Conservation (phyloP, 2,113 vertebrate genomes). For the Chloebia gouldiae region DNA sequence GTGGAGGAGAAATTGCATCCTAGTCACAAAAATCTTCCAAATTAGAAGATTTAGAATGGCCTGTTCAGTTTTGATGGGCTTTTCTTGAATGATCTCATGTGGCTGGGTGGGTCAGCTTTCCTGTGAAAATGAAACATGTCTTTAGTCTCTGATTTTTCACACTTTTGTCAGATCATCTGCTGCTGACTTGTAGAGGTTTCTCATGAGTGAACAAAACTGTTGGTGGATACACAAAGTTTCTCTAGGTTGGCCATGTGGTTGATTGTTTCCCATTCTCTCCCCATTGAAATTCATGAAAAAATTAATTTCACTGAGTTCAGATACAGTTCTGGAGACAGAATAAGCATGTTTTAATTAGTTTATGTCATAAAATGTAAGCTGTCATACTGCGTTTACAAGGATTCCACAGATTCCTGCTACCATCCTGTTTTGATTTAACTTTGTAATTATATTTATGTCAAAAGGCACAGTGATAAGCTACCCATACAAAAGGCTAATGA, state of each 20-base stretch:
- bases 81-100: background rate
- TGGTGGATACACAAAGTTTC: background rate
- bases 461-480: background rate
- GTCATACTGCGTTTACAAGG: constrained; percentile 11
- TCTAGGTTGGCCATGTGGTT: background rate
- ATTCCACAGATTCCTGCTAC: background rate
- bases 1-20: background rate
- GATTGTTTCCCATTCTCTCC: background rate
- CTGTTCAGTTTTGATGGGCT: background rate
- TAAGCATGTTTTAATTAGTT: constrained; percentile 32
- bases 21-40: background rate
- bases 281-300: background rate
- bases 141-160: background rate
- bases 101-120: background rate
- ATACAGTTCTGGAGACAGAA: background rate
- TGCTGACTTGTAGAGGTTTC: background rate
- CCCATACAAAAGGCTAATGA: background rate
- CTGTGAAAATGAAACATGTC: background rate
- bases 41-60: background rate
- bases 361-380: constrained; percentile 28
- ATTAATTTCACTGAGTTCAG: constrained; percentile 6
- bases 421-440: constrained; percentile 5
- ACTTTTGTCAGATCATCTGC: background rate
- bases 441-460: background rate
- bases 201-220: background rate